Conservation (phyloP, 2,888 invertebrate species). For the Gortyna flavago region DNA sequence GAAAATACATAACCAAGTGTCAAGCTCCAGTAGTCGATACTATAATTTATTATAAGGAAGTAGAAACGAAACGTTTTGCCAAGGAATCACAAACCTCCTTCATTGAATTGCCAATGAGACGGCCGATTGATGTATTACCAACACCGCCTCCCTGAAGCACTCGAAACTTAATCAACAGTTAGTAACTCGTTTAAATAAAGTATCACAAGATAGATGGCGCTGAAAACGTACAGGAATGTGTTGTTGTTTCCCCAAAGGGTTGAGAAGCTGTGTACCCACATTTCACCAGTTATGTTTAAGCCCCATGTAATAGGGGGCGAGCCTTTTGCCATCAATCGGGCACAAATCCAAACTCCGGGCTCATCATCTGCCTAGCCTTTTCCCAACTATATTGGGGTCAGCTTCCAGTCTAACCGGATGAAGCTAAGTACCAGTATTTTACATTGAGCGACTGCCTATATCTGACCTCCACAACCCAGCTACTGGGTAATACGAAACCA, state of each 20-base stretch:
- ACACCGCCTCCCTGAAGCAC: slow-evolving; percentile 12
- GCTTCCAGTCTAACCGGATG: no score
- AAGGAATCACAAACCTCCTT: slow-evolving; percentile 31
- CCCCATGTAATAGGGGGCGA: neutral
- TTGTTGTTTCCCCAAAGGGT: neutral
- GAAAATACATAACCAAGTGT: neutral
- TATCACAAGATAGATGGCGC: slow-evolving; percentile 28
- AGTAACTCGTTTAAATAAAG: slow-evolving; percentile 44
- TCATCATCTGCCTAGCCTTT: no score
- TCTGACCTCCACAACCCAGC: no score
- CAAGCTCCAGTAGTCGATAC: neutral
- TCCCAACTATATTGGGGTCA: no score
- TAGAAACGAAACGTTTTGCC: slow-evolving; percentile 3
- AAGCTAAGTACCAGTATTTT: no score
- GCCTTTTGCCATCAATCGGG: no score
- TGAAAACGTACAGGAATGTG: neutral
- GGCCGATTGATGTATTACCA: slow-evolving; percentile 48
- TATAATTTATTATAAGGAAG: slow-evolving; percentile 10
- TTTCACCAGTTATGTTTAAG: neutral
- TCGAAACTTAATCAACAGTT: slow-evolving; percentile 39
- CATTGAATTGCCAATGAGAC: slow-evolving; percentile 58
- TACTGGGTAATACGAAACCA: no score
- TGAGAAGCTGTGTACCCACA: neutral
- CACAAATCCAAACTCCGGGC: no score
- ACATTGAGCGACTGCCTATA: no score